Evolutionary conservation across 2,113 vertebrate species (phyloP), one percentile per base, ranked within the genome.

Genomic region (Prolemur simus): DNA sequence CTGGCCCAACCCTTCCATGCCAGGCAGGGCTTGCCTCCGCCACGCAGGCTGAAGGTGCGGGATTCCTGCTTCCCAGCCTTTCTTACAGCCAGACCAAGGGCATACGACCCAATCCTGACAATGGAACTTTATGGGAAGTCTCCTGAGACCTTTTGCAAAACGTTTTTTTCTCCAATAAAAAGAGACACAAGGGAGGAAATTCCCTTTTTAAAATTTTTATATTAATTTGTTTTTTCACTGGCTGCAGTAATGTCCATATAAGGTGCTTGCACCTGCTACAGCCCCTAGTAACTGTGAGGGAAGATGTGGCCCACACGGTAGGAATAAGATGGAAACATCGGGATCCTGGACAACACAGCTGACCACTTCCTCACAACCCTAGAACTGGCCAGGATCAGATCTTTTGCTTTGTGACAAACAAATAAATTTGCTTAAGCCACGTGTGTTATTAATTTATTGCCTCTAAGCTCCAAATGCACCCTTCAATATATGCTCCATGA

Each of bases 71-170:
- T 76, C 39, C 63, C 12, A 32, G 49, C 15, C 20, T 8, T 49
- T 64, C 52, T 37, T 9, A 23, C 12, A n/a, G 56, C 32, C 21
- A 2, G 47, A 91, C 27, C 39, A 37, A 66, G 47, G 25, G 58
- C 45, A 5, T 3, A 0, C 5, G 15, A 54, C 27, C 60, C 37
- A 8, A 0, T 76, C 52, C 21, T 52, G 32, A 56, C 3, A 1
- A 17, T 23, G 42, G 71, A 60, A 42, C n/a, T 29, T 8, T 17
- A 4, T 45, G 45, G 17, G 42, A 21, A 18, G 25, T 37, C 14
- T 76, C 58, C 76, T 64, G 34, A 52, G 69, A 39, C 32, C 34
- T 81, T 47, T 42, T 80, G 58, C 23, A 71, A 63, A 15, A 17
- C 20, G 7, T 14, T 86, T 34, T 34, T 29, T 39, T 87, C 39